Base-by-base conservation (phyloP, 2,888 invertebrate species). In the Spodoptera exigua region DNA sequence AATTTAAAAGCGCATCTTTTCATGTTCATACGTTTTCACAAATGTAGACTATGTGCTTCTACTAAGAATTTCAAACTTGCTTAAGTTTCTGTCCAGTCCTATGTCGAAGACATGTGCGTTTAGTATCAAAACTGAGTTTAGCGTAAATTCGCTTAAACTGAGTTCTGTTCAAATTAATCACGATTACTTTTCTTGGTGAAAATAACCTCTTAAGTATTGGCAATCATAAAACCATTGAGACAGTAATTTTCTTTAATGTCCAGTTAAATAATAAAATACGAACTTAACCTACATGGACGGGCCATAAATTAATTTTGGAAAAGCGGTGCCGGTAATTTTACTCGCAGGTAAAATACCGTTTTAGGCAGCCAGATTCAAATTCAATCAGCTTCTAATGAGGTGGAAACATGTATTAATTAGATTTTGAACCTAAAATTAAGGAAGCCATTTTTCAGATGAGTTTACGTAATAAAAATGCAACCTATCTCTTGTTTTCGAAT, bases 241-340 rank as follows among this genome's bases (percentile, higher is more conserved):
- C n/a, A 12, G 9, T 41, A 27, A 34, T 35, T 1, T 51, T 17
- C 3, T 32, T 21, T 17, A 13, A 12, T 17, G 39, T 43, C 9
- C 1, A 9, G 18, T 34, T 10, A 7, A 37, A 5, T 18, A 10
- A 18, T 14, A 34, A 35, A 13, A 21, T 2, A 32, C 0, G 41
- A 27, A n/a, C 13, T 16, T 35, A 18, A 10, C 11, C 12, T 39
- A 16, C 43, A 27, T 39, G 27, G 27, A 44, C 14, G 9, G n/a
- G 17, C 39, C 0, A 39, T 63, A 63, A 70, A 70, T 63, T 70
- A 39, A 63, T 63, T 70, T 32, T 17, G 14, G 13, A 13, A 39
- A 18, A 43, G 16, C 27, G 2, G 2, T 27, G 16, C 63, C 18
- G 43, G 27, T 51, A 44, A 44, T 63, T 63, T 63, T 63, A 62